Evolutionary conservation across 2,797 vertebrate species (phyloP).

Genomic region (Furcifer pardalis): DNA sequence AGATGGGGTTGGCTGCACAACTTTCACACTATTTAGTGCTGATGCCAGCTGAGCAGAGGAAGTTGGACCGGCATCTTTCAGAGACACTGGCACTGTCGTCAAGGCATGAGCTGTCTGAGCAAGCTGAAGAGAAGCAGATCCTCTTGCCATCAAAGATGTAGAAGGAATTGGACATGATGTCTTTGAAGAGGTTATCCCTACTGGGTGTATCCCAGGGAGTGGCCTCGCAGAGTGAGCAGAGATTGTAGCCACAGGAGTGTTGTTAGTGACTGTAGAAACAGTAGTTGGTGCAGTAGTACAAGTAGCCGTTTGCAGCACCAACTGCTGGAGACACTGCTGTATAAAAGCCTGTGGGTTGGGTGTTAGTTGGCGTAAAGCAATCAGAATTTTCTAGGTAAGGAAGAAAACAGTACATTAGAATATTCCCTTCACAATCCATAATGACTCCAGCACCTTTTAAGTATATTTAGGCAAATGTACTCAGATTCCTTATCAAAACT

Average conservation of each 20-base stretch:
- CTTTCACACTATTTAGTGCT: constrained; percentile 49
- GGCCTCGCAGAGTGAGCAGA: constrained; percentile 52
- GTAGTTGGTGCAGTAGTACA: constrained; percentile 41
- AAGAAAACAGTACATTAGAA: constrained; percentile 19
- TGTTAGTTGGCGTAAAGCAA: constrained; percentile 87
- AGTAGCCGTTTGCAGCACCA: constrained; percentile 53
- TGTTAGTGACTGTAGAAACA: constrained; percentile 46
- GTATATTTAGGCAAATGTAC: no score
- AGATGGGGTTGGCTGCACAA: constrained; percentile 57
- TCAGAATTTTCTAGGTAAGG: constrained; percentile 86
- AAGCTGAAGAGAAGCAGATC: constrained; percentile 48
- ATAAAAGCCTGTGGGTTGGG: constrained; percentile 89
- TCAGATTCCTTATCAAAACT: no score
- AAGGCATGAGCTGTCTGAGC: constrained; percentile 34
- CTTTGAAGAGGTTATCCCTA: constrained; percentile 43
- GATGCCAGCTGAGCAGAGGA: constrained; percentile 20
- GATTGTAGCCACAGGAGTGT: constrained; percentile 20
- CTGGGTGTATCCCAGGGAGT: constrained; percentile 20
- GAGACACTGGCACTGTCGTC: accelerated
- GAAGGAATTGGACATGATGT: constrained; percentile 25
- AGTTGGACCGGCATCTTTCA: constrained; percentile 25
- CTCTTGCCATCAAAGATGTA: constrained; percentile 28
- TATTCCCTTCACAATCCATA: not conserved
- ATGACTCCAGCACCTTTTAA: no score
- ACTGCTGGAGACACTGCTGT: constrained; percentile 83